Conservation (phyloP, 2,888 invertebrate genomes). For the Tipula unca region DNA sequence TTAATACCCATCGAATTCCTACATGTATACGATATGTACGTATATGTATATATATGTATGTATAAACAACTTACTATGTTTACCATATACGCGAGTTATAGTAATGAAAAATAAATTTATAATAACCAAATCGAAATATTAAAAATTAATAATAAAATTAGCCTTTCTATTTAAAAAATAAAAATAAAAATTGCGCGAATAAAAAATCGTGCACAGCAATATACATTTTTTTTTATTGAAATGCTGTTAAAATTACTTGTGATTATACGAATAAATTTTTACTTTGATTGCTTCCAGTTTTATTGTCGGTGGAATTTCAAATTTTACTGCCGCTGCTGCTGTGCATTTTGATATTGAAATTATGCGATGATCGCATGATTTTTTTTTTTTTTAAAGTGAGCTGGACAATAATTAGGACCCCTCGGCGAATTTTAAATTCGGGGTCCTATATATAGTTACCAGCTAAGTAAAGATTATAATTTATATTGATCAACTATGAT, state of each 20-base stretch:
- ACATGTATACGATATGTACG: too few species aligned
- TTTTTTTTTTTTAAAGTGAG: background rate
- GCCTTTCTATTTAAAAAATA: background rate
- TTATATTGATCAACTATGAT: too few species aligned
- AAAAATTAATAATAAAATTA: background rate
- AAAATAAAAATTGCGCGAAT: background rate
- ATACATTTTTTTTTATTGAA: background rate
- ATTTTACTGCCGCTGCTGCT: background rate
- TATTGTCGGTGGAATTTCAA: background rate
- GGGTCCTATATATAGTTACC: too few species aligned
- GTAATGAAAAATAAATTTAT: background rate
- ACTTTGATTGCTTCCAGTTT: background rate
- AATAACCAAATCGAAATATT: conserved; percentile 14
- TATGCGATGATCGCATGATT: background rate
- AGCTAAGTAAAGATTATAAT: too few species aligned
- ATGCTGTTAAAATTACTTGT: background rate
- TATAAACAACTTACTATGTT: background rate
- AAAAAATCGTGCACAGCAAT: background rate
- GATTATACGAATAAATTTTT: background rate
- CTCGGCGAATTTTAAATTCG: too few species aligned
- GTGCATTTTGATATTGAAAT: background rate
- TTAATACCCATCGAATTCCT: background rate
- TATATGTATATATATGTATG: too few species aligned
- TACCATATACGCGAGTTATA: background rate
- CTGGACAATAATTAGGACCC: background rate